Conservation (phyloP, 2,888 invertebrate species). For the Kryphioiulus occultus region DNA sequence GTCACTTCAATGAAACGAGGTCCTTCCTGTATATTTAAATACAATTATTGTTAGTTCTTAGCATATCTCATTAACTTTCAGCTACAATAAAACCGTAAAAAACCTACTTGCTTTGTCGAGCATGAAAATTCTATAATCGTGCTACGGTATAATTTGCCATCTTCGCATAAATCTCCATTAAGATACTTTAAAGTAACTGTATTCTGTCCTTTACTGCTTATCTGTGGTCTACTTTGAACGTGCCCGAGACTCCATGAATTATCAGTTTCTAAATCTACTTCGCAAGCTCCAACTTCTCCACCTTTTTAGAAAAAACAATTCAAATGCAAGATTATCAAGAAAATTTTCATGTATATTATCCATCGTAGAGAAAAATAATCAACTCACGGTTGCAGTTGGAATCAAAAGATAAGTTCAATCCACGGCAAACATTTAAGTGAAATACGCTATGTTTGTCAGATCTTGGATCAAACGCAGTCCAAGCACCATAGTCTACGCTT, state of each 20-base stretch:
- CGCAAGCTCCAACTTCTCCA: conserved; percentile 50
- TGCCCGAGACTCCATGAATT: conserved; percentile 48
- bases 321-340: neutral
- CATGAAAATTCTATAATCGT: conserved; percentile 49
- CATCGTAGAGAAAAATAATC: neutral
- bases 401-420: conserved; percentile 20
- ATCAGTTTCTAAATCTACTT: conserved; percentile 1
- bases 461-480: conserved; percentile 49
- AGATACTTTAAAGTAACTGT: conserved; percentile 46
- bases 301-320: neutral
- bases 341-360: neutral
- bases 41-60: neutral
- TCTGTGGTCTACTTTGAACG: conserved; percentile 46
- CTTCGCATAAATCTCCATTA: conserved; percentile 46
- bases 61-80: neutral
- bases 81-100: neutral
- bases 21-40: conserved; percentile 1
- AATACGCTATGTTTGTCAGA: conserved; percentile 36
- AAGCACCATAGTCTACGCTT: neutral
- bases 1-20: conserved; percentile 51
- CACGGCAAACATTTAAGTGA: conserved; percentile 50
- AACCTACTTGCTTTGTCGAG: neutral
- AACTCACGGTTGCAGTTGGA: conserved; percentile 25
- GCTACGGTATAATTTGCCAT: conserved; percentile 45
- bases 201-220: conserved; percentile 18